Conservation (phyloP, 1,140 invertebrate species). For the Teleopsis dalmanni region DNA sequence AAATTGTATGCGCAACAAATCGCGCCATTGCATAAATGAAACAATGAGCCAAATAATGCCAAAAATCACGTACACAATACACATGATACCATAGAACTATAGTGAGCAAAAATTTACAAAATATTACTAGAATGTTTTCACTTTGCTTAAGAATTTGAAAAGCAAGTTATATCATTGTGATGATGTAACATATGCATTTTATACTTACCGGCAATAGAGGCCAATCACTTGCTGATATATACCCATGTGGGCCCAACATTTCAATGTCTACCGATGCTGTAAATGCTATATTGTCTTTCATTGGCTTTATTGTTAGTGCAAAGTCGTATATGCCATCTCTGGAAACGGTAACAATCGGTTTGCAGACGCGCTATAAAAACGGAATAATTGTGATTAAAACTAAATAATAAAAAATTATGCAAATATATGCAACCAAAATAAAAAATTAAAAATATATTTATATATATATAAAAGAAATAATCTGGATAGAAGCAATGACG, state of each 20-base stretch:
- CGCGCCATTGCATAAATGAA: conserved; percentile 81
- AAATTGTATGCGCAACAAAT: conserved; percentile 87
- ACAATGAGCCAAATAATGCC: conserved; percentile 77
- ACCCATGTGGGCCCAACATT: conserved; percentile 60
- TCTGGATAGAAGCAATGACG: no score
- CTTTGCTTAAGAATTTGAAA: no score
- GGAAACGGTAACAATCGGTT: conserved; percentile 42
- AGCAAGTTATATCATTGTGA: conserved; percentile 5
- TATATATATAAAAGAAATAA: no score
- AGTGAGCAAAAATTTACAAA: conserved; percentile 1
- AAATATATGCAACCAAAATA: no score
- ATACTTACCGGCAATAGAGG: conserved; percentile 58
- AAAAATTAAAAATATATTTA: no score
- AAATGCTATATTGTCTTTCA: conserved; percentile 31
- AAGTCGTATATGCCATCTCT: conserved; percentile 53
- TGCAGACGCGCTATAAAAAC: conserved; percentile 19
- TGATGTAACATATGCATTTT: not conserved
- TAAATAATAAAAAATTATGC: conserved; percentile 4
- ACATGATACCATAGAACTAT: conserved; percentile 88
- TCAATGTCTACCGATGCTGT: conserved; percentile 53
- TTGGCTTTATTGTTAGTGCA: conserved; percentile 36
- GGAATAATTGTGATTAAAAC: not conserved
- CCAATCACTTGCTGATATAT: conserved; percentile 67
- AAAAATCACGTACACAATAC: conserved; percentile 73
- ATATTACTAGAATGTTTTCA: no score